Base-by-base conservation (phyloP, 2,888 invertebrate genomes). In the Eretmocerus hayati region DNA sequence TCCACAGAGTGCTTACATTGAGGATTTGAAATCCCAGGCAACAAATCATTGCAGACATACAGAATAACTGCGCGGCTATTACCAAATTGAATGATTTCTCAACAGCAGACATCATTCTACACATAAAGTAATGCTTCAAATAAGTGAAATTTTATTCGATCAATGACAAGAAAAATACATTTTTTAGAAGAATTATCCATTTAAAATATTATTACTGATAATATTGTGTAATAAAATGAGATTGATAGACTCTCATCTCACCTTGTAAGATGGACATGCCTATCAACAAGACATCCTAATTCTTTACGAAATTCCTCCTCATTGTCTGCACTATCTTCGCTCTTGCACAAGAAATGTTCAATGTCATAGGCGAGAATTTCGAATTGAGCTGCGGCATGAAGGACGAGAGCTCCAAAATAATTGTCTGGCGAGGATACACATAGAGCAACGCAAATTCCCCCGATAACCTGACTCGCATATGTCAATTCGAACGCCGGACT, bases 11-110 rank as follows among this genome's bases (percentile, higher is more conserved):
- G 21, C 32, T 37, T 22, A 47, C 47, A 1, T 32, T 5, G 2
- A 47, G 13, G 22, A 47, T 42, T 42, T 47, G 16, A 32, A 47
- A 47, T 15, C 37, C 37, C 15, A 42, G n/a, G 22, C 42, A 37
- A 16, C 30, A 31, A 5, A 47, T 42, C 35, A 40, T 40, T 2
- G 36, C 20, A 2, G 35, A 35, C 46, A 46, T 46, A 21, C 46
- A 46, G 2, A 40, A 35, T 4, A 40, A 19, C 20, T 46, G 46
- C 6, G 26, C 35, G n/a, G 23, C 11, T 15, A 46, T 19, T 3
- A 40, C 40, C 4, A 46, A 41, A n/a, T 15, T 40, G 36, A 46
- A 46, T 9, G 40, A 41, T 9, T 19, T 4, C 11, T 46, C 46
- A 2, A 46, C 2, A 21, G 35, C 35, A 6, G 19, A 11, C 2